A percentile compares a stretch with the other conserved stretches of the same genome.
Conservation (phyloP, 2,113 vertebrate species). For the Meleagris gallopavo region DNA sequence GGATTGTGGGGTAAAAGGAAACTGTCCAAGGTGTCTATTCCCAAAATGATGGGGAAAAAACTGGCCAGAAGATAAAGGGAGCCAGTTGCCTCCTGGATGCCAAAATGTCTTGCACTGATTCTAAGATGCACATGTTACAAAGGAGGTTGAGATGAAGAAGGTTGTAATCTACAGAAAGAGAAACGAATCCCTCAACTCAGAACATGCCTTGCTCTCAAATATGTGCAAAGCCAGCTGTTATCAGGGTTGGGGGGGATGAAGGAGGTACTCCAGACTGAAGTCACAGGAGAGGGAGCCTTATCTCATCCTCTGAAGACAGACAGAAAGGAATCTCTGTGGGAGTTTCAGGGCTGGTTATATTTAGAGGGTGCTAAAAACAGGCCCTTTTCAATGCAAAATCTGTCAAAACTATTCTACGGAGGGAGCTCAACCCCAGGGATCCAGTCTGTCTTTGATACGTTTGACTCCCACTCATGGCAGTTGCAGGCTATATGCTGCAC, state of each 20-base stretch:
- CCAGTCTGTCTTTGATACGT: background rate
- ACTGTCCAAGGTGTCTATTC: background rate
- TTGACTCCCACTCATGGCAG: constrained; percentile 47
- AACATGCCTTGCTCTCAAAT: constrained; percentile 17
- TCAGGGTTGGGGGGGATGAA: constrained; percentile 34
- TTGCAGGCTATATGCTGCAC: constrained; percentile 12
- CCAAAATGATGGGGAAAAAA: background rate
- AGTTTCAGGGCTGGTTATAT: constrained; percentile 62
- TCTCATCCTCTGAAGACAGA: constrained; percentile 59
- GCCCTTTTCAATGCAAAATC: constrained; percentile 41
- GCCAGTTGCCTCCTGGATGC: background rate
- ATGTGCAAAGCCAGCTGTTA: constrained; percentile 41
- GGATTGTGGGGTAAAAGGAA: background rate
- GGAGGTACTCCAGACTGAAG: constrained; percentile 63
- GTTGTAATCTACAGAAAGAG: constrained; percentile 20
- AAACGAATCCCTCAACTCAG: background rate
- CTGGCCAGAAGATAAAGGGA: background rate
- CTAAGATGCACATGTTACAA: background rate
- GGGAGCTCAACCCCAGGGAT: constrained; percentile 30
- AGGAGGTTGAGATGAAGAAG: constrained; percentile 1
- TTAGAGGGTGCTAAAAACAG: constrained; percentile 56
- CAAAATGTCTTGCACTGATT: background rate
- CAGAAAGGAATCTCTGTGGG: constrained; percentile 67
- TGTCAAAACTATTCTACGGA: constrained; percentile 56
- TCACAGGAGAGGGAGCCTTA: constrained; percentile 52